These are phyloP conservation scores for Sinotaia quadrata DNA, from an alignment of 2,888 invertebrate species.

Conservation along the genomic window DNA sequence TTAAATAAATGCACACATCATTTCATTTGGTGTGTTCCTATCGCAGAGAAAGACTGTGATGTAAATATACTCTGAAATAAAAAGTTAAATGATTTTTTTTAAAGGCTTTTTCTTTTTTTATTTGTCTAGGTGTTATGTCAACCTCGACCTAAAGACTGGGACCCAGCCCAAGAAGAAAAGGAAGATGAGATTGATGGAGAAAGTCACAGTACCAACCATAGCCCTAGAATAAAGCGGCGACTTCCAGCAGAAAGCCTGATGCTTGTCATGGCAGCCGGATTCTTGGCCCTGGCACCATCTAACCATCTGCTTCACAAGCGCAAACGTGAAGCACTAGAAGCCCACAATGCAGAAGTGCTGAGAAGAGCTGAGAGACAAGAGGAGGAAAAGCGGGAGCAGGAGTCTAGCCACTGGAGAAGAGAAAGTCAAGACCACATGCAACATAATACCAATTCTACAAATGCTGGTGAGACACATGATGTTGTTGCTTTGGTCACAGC, in stretches of 20 bases:
- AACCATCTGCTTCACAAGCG: conserved; percentile 56
- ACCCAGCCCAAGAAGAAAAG: conserved; percentile 44
- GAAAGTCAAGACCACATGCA: conserved; percentile 22
- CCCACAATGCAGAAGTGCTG: conserved; percentile 31
- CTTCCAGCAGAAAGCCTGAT: conserved; percentile 62
- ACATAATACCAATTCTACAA: conserved; percentile 6
- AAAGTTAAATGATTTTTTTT: too few species aligned
- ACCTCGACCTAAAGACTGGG: conserved; percentile 67
- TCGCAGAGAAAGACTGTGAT: too few species aligned
- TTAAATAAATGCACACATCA: too few species aligned
- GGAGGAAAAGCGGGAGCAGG: conserved; percentile 22
- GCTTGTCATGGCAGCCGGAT: conserved; percentile 73
- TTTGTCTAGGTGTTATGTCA: conserved; percentile 74
- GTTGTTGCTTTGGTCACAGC: conserved; percentile 16
- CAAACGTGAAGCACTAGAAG: conserved; percentile 28
- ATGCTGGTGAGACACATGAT: conserved; percentile 18
- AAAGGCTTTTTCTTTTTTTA: too few species aligned
- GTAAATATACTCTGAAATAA: too few species aligned
- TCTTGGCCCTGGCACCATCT: conserved; percentile 67
- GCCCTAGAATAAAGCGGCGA: conserved; percentile 4
- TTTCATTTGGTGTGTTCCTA: too few species aligned
- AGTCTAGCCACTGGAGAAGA: conserved; percentile 1
- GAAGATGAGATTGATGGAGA: conserved; percentile 20
- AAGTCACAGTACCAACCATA: too few species aligned
- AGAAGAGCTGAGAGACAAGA: conserved; percentile 25